These are phyloP conservation scores for Scomber japonicus DNA, from an alignment of 2,113 vertebrate species.

Conservation along the genomic window DNA sequence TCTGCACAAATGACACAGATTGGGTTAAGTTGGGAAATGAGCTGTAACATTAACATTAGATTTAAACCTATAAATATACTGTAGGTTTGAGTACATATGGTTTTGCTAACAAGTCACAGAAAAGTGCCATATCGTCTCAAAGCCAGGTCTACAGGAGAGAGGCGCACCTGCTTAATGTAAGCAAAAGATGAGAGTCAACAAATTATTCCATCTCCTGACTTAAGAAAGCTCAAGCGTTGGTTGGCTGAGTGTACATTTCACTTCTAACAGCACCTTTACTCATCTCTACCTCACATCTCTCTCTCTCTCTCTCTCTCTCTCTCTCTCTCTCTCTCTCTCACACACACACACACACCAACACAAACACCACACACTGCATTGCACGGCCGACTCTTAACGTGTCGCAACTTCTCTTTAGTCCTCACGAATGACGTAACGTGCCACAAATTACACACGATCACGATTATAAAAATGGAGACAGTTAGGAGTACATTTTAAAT, in stretches of 20 bases:
- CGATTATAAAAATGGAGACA: slow-evolving; percentile 73
- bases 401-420: slow-evolving; percentile 40
- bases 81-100: slow-evolving; percentile 61
- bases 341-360: slow-evolving; percentile 2
- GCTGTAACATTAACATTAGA: slow-evolving; percentile 37
- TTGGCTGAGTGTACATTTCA: slow-evolving; percentile 46
- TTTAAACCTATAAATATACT: slow-evolving; percentile 53
- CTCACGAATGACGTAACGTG: slow-evolving; percentile 55
- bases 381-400: slow-evolving; percentile 31
- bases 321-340: no score
- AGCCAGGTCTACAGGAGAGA: slow-evolving; percentile 61
- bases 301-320: not conserved
- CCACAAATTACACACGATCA: slow-evolving; percentile 63
- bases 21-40: slow-evolving; percentile 34
- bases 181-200: slow-evolving; percentile 57
- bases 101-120: slow-evolving; percentile 62
- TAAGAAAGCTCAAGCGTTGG: slow-evolving; percentile 46
- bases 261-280: not conserved
- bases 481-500: slow-evolving; percentile 76
- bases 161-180: slow-evolving; percentile 73
- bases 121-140: slow-evolving; percentile 56
- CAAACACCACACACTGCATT: slow-evolving; percentile 44
- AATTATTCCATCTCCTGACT: slow-evolving; percentile 48
- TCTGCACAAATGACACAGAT: slow-evolving; percentile 41
- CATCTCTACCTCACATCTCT: slow-evolving; percentile 33